Percentiles rank a stretch among this genome's conserved stretches.
Conservation (phyloP, 1,140 invertebrate species). For the Dryas iulia region DNA sequence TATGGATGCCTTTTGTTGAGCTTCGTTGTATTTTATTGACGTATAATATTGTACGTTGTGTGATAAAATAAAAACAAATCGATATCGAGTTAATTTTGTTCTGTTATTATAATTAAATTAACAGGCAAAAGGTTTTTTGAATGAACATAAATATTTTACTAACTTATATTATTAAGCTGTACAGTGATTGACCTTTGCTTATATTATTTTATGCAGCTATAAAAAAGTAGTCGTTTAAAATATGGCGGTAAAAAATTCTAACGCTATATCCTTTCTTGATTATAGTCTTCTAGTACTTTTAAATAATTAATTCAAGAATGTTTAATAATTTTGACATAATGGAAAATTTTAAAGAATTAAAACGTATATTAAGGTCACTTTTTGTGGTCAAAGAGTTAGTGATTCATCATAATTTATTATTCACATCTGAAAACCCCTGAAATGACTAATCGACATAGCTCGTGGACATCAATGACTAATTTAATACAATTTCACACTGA, state of each 20-base stretch:
- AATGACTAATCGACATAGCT: constrained; percentile 45
- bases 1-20: constrained; percentile 29
- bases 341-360: background rate
- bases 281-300: background rate
- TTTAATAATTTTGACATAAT: background rate
- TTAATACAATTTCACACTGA: constrained; percentile 47
- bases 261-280: background rate
- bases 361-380: constrained; percentile 6
- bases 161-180: background rate
- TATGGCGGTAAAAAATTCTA: background rate
- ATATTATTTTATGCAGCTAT: background rate
- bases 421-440: constrained; percentile 46
- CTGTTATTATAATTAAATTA: background rate
- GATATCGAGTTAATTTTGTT: background rate
- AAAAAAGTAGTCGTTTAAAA: background rate
- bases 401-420: constrained; percentile 26
- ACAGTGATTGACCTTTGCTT: background rate
- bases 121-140: background rate
- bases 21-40: constrained; percentile 18
- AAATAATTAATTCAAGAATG: background rate
- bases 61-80: background rate
- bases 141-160: background rate
- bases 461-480: constrained; percentile 44
- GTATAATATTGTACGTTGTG: constrained; percentile 5
- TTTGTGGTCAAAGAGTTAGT: constrained; percentile 11